Base-by-base conservation (phyloP, 2,797 vertebrate genomes). In the Gouania willdenowi region DNA sequence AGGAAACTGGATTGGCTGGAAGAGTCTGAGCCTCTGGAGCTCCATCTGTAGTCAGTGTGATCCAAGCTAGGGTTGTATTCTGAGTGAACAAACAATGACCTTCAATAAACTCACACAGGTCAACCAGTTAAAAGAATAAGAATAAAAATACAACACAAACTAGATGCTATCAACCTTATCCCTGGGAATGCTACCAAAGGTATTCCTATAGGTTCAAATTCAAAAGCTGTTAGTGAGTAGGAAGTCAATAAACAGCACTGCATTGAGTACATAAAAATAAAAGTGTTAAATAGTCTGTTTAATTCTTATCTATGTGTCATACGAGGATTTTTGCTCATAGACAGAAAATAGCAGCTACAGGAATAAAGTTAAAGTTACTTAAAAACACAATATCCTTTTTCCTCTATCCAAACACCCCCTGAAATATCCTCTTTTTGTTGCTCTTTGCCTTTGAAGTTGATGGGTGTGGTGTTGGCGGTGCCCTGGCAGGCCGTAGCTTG, bases 401-500 rank as follows among this genome's bases (percentile, higher is more conserved):
- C 25, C 5, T 19, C 1, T 4, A 3, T 19, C 14, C n/a, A 30
- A 23, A 2, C 18, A 27, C 26, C 22, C 3, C 3, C 4, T 26
- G n/a, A 25, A 4, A 18, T 30, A 20, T 23, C 5, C 3, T 40
- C 13, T 6, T 13, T 17, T 15, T 9, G 10, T 1, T 26, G 17
- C 6, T 26, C 13, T 46, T 47, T 46, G 96, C 95, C 95, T 91
- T 92, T 95, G 54, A 95, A 91, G 28, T 92, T 95, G 83, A 97
- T 88, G 44, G 94, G 92, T 2, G 92, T 95, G 66, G 95, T 95
- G 55, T 86, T 92, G 48, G 90, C 75, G 50, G 91, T 88, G 79
- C 92, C 89, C 86, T 95, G 94, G 68, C 92, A 92, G 82, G 93
- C 93, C 21, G 94, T 95, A 68, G 94, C 95, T 75, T 97, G 95